Base-by-base conservation (phyloP, 2,113 vertebrate genomes). In the Coturnix japonica region DNA sequence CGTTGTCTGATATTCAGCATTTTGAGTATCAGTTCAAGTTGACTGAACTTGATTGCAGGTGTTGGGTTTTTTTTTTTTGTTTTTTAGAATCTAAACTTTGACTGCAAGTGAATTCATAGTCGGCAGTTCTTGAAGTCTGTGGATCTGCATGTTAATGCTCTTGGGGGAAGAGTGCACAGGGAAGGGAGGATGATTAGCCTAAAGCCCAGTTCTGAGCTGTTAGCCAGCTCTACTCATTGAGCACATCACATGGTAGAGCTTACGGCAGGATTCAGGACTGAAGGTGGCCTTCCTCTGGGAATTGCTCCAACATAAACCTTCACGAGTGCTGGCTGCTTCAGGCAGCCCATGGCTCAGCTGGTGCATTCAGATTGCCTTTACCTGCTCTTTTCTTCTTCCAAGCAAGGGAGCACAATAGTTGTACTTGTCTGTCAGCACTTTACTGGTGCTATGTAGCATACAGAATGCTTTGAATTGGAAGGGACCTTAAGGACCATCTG, bases 281-380 rank as follows among this genome's bases (percentile, higher is more conserved):
- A 67, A 75, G 14, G 30, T 63, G n/a, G 6, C 14, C 11, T 71
- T 81, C 5, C 14, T 81, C 12, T 17, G 61, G 33, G 31, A 44
- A 66, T 17, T 16, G 7, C 25, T 77, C 13, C 22, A 35, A 30
- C 22, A 17, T 18, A 76, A 69, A 49, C 64, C 31, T 23, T 90
- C 11, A 13, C 0, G 1, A 22, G 2, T 5, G 1, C 6, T 7
- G 28, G 26, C 13, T 20, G 0, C 56, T 44, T 66, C 30, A 13
- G 72, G 41, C 33, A 56, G 6, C 11, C 5, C 43, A 23, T 67
- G 53, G 67, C 47, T 33, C 20, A 56, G 35, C 44, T 61, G n/a
- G 13, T 65, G 46, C 59, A 63, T 66, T 81, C 51, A 16, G 18
- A 21, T n/a, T 77, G 56, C 51, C 22, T 56, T 5, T 43, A 21